These are phyloP conservation scores for Schizothorax lantsangensis DNA, from an alignment of 2,797 vertebrate species.

Conservation along the genomic window DNA sequence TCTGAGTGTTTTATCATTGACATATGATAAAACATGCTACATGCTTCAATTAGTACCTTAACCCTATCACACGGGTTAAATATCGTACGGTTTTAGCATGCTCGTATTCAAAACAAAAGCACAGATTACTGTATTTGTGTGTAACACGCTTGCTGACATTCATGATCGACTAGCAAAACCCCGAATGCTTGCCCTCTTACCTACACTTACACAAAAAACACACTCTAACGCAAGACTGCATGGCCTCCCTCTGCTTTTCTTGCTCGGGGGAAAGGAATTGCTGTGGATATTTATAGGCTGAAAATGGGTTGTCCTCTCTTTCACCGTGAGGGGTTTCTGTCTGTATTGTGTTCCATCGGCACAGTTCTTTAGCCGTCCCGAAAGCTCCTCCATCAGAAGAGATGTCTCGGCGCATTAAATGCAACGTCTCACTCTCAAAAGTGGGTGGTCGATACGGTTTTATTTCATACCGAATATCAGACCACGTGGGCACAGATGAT, in stretches of 20 bases:
- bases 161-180: slow-evolving; percentile 7
- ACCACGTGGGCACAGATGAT: slow-evolving; percentile 13
- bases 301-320: slow-evolving; percentile 51
- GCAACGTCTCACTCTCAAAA: slow-evolving; percentile 4
- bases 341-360: slow-evolving; percentile 69
- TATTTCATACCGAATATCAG: slow-evolving; percentile 28
- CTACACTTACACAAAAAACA: neutral
- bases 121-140: neutral
- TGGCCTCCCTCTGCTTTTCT: slow-evolving; percentile 33
- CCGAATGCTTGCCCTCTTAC: neutral
- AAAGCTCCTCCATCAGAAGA: slow-evolving; percentile 47
- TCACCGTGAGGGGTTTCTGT: slow-evolving; percentile 40
- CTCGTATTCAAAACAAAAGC: slow-evolving; percentile 13
- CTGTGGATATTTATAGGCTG: slow-evolving; percentile 49
- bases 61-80: slow-evolving; percentile 35
- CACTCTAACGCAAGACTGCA: neutral
- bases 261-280: slow-evolving; percentile 42
- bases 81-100: neutral
- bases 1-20: neutral
- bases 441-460: slow-evolving; percentile 22
- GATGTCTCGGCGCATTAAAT: slow-evolving; percentile 16
- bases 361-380: slow-evolving; percentile 71
- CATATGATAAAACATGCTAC: too few species aligned
- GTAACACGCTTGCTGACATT: neutral
- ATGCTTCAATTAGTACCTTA: slow-evolving; percentile 15